Conservation (phyloP, 2,113 vertebrate genomes). For the Capreolus pygargus region DNA sequence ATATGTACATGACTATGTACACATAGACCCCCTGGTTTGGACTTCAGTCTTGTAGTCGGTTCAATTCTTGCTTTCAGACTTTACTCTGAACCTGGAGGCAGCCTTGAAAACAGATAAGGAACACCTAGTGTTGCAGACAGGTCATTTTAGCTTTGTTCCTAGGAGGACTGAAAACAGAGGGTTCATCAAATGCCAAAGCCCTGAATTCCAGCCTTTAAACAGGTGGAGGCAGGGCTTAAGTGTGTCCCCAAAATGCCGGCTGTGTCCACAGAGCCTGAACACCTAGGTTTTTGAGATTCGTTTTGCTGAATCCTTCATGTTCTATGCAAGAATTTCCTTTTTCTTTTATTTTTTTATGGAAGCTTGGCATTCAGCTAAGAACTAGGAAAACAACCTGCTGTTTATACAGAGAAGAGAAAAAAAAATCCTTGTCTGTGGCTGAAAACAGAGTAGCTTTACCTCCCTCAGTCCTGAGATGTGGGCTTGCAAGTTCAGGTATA, state of each 20-base stretch:
- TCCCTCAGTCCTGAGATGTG: background rate
- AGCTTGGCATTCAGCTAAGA: constrained; percentile 36
- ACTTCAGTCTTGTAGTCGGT: background rate
- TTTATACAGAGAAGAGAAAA: constrained; percentile 11
- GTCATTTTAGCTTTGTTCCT: background rate
- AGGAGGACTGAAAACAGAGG: background rate
- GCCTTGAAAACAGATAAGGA: background rate
- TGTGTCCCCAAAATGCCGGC: background rate
- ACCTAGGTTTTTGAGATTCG: constrained; percentile 14
- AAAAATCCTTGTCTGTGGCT: background rate
- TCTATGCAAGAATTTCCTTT: background rate
- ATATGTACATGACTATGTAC: background rate
- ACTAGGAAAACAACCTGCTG: constrained; percentile 28
- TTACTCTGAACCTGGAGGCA: background rate
- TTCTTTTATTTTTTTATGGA: background rate
- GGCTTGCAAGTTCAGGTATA: background rate
- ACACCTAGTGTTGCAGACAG: background rate
- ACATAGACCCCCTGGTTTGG: background rate
- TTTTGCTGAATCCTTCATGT: constrained; percentile 35
- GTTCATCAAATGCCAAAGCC: background rate
- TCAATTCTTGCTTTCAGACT: background rate
- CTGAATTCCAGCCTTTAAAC: background rate
- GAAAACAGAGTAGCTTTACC: background rate
- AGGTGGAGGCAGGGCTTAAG: background rate
- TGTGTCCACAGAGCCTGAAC: background rate